Base-by-base conservation (phyloP, 2,888 invertebrate species). In the Ichneumoninae sp. region DNA sequence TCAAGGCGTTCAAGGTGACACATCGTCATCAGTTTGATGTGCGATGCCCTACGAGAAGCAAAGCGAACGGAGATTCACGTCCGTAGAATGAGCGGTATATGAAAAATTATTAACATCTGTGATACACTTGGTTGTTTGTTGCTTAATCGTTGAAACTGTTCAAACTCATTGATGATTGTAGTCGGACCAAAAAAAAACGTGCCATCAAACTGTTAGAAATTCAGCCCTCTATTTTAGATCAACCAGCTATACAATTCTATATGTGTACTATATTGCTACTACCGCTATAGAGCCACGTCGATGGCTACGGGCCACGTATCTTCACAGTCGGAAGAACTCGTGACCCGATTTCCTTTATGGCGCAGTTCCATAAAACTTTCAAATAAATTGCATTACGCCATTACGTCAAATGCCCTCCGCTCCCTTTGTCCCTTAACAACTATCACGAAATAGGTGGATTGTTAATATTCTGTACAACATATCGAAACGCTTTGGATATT, bases 331-430 rank as follows among this genome's bases (percentile, higher is more conserved):
- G 85, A 87, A 86, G 83, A 87, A 89, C 83, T 85, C 84, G 85
- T 88, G 89, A 88, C 89, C 89, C 86, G 86, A 86, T 89, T 89
- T 85, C 86, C 83, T 89, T 88, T 89, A 88, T 86, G 88, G 86
- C 88, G 87, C 85, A 85, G 86, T 89, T 89, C 87, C 89, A 87
- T 88, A 85, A 89, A 88, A 89, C 79, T 89, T 89, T 89, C 83
- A 83, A 88, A 88, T 89, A 89, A 89, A 89, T 89, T 89, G 86
- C 88, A 88, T 88, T 89, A 85, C 83, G 81, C 85, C 74, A 86
- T 87, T 83, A 85, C 86, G 75, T 85, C 81, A 80, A 87, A 86
- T 76, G 83, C 83, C 82, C 71, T 52, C 54, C 73, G 47, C 54
- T 73, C 36, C 54, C 69, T 77, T 83, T 74, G 81, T 71, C 69